Percentiles rank a stretch among this genome's conserved stretches.
These are phyloP conservation scores for Schizopygopsis pylzovi DNA, from an alignment of 2,797 vertebrate genomes.

Conservation along the genomic window DNA sequence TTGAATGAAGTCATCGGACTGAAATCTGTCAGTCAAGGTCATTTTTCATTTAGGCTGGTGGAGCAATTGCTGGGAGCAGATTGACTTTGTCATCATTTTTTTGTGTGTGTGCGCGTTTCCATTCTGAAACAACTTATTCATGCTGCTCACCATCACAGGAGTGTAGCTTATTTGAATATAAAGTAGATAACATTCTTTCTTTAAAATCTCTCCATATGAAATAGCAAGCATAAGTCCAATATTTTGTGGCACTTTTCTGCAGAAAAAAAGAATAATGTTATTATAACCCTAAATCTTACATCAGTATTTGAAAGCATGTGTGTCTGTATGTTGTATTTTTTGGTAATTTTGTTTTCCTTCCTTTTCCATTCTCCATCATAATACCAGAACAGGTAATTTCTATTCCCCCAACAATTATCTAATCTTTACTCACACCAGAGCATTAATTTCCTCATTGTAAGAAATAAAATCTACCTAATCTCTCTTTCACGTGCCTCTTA, in stretches of 20 bases:
- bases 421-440: not conserved
- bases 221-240: not conserved
- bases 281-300: constrained; percentile 5
- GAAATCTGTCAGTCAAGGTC: constrained; percentile 47
- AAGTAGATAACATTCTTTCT: constrained; percentile 21
- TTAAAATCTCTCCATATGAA: constrained; percentile 37
- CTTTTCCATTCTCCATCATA: not conserved
- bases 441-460: not conserved
- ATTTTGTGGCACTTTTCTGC: constrained; percentile 26
- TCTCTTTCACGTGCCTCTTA: not conserved
- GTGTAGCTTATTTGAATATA: constrained; percentile 36
- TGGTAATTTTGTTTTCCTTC: not conserved
- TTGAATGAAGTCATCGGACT: constrained; percentile 30
- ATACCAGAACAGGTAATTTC: not conserved
- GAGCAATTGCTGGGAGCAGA: constrained; percentile 32
- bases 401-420: not conserved
- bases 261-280: not conserved
- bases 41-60: constrained; percentile 44
- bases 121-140: constrained; percentile 31
- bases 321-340: not conserved
- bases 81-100: constrained; percentile 57
- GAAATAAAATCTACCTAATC: not conserved
- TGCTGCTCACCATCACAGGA: not conserved
- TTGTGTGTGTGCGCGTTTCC: not conserved
- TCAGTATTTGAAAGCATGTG: not conserved